Evolutionary conservation across 2,797 vertebrate genomes (phyloP).

Genomic region (Scolopax bukidnonensis): DNA sequence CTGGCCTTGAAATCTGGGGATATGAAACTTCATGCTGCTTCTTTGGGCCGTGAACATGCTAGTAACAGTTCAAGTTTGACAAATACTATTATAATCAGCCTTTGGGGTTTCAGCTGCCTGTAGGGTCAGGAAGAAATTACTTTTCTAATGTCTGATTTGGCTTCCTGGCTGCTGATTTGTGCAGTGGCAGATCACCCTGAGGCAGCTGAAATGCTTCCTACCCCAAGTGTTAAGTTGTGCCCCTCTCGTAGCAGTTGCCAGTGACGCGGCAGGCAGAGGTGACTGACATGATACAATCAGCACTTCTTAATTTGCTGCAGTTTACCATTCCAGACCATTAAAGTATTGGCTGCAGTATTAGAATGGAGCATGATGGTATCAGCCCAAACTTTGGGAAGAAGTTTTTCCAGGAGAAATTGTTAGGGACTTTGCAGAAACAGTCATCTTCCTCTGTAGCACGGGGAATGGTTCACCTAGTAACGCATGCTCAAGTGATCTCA

Average conservation of each 20-base stretch:
- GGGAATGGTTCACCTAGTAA: background rate
- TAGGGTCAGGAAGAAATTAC: conserved; percentile 27
- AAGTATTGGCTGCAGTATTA: background rate
- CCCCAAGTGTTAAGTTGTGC: background rate
- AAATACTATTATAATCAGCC: background rate
- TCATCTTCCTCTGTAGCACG: conserved; percentile 9
- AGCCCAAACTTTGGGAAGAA: background rate
- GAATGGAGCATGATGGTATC: background rate
- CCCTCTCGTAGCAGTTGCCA: background rate
- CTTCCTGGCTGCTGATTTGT: conserved; percentile 16
- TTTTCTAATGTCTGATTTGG: background rate
- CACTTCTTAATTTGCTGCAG: background rate
- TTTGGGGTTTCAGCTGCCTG: background rate
- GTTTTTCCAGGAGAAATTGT: background rate
- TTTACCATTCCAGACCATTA: background rate
- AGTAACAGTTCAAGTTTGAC: background rate
- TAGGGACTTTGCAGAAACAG: background rate
- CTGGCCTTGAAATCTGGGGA: background rate
- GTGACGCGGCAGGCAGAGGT: background rate
- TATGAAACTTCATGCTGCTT: background rate
- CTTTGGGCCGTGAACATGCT: background rate
- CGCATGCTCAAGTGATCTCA: background rate
- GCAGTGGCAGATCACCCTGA: background rate
- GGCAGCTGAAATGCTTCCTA: background rate
- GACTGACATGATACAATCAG: background rate